phyloP scores from a whole-genome alignment of 2,113 vertebrate genomes.

The Labeo catla region DNA sequence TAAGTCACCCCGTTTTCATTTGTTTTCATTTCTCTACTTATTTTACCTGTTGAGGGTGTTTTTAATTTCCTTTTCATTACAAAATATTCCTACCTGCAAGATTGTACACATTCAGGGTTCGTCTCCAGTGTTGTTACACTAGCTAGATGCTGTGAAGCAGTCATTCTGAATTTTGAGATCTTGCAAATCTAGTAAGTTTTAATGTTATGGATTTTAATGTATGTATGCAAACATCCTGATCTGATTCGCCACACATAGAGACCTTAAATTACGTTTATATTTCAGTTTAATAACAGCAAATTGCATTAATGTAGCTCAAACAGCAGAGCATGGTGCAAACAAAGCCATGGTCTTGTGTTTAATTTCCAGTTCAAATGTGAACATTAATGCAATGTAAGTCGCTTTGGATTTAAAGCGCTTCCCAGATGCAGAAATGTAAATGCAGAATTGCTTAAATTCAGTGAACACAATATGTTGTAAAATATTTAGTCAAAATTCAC shows the following conservation, averaged over 20 bases:
- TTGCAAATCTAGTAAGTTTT: not conserved
- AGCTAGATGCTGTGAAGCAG: conserved; percentile 17
- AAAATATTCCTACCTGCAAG: conserved; percentile 84
- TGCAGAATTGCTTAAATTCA: no score
- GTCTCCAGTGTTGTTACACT: conserved; percentile 24
- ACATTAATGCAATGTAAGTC: no score
- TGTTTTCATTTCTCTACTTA: conserved; percentile 49
- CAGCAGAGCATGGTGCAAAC: no score
- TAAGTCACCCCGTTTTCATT: conserved; percentile 40
- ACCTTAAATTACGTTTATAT: not conserved
- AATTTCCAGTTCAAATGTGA: no score
- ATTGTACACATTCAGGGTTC: conserved; percentile 65
- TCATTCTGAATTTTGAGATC: conserved; percentile 60
- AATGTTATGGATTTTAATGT: not conserved
- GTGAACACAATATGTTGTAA: no score
- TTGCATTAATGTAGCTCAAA: not conserved
- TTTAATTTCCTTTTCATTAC: conserved; percentile 35
- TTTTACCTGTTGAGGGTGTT: conserved; percentile 55
- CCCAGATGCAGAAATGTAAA: no score
- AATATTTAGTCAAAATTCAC: no score
- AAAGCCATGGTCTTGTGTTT: not conserved
- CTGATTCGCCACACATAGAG: not conserved
- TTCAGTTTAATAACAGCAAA: not conserved
- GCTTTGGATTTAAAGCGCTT: no score
- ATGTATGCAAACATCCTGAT: not conserved